phyloP scores from a whole-genome alignment of 2,113 vertebrate genomes.

The Gymnarchus niloticus region DNA sequence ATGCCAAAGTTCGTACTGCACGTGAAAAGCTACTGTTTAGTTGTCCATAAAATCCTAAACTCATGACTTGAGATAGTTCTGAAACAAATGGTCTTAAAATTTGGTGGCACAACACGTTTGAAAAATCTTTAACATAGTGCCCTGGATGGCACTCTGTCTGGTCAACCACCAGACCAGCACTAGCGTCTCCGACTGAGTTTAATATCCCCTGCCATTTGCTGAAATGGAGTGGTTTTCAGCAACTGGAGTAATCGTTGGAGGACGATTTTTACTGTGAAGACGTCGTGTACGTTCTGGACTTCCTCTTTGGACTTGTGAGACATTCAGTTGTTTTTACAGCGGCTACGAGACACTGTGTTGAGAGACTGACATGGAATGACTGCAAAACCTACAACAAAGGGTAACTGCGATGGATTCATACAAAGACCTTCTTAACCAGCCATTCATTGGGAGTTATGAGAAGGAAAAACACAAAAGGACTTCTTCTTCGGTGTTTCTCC shows the following conservation, averaged over 20 bases:
- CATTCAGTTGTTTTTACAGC: not conserved
- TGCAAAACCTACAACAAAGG: not conserved
- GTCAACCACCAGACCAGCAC: no score
- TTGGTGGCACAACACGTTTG: not conserved
- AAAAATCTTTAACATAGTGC: not conserved
- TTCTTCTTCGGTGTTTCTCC: not conserved
- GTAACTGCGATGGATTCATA: no score
- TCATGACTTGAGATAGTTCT: constrained; percentile 1
- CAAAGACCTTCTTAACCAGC: not conserved
- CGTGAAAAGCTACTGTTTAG: not conserved
- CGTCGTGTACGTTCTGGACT: not conserved
- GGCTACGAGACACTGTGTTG: not conserved
- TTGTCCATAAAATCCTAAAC: not conserved
- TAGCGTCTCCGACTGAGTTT: not conserved
- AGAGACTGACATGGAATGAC: not conserved
- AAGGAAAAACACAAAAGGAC: not conserved
- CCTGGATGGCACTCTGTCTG: not conserved
- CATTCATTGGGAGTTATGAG: not conserved
- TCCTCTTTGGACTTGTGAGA: not conserved
- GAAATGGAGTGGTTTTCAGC: not conserved
- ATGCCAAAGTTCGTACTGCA: not conserved
- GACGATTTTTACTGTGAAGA: not conserved
- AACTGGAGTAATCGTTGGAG: not conserved
- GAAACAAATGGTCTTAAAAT: not conserved
- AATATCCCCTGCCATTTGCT: not conserved